A percentile compares a stretch with the other conserved stretches of the same genome.
phyloP scores from a whole-genome alignment of 2,888 invertebrate species.

The Pseudoips prasinana region DNA sequence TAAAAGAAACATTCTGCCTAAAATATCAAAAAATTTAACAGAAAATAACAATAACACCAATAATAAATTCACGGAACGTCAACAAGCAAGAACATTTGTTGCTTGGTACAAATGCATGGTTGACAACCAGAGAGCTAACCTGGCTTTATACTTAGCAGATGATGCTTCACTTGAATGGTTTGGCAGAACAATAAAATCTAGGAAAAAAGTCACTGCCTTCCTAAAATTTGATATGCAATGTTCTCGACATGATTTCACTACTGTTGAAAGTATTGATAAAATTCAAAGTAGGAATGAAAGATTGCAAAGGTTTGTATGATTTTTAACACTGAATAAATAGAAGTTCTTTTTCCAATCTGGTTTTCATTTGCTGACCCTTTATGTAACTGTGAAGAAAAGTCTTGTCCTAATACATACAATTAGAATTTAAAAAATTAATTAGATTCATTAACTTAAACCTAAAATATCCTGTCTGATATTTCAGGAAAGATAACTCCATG shows the following conservation, averaged over 20 bases:
- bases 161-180: slow-evolving; percentile 84
- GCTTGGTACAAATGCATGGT: slow-evolving; percentile 73
- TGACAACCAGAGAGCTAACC: slow-evolving; percentile 72
- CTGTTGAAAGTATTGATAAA: slow-evolving; percentile 65
- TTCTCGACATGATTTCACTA: slow-evolving; percentile 73
- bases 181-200: slow-evolving; percentile 82
- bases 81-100: slow-evolving; percentile 66
- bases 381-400: too few relatives aligned
- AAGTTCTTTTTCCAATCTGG: slow-evolving; percentile 5
- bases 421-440: too few relatives aligned
- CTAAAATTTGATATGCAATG: slow-evolving; percentile 78
- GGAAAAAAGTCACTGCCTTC: slow-evolving; percentile 80
- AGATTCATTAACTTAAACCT: too few relatives aligned
- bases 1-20: slow-evolving; percentile 35
- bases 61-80: slow-evolving; percentile 44
- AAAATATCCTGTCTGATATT: too few relatives aligned
- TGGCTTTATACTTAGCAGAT: slow-evolving; percentile 73
- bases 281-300: slow-evolving; percentile 52
- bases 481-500: slow-evolving; percentile 57
- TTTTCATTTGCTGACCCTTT: slow-evolving; percentile 16
- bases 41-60: slow-evolving; percentile 50
- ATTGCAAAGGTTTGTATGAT: slow-evolving; percentile 50
- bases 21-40: slow-evolving; percentile 32
- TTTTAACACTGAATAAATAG: slow-evolving; percentile 17
- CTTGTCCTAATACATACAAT: too few relatives aligned